Conservation (phyloP, 53 echinoderm and acorn worm species). For the Zoroaster sp. region DNA sequence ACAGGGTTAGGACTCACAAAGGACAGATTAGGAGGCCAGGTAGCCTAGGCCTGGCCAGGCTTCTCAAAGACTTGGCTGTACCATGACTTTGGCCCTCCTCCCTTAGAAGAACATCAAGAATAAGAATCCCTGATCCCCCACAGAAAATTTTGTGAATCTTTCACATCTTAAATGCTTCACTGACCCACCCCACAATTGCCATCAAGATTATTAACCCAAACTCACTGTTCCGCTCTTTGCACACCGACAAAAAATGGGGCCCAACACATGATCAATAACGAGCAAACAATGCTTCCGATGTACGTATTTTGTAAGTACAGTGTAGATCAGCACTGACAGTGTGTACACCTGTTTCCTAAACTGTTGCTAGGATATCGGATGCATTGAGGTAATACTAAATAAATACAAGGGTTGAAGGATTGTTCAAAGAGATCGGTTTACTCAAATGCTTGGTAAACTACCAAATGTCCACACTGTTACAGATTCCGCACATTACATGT, state of each 20-base stretch:
- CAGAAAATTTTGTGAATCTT: too few relatives aligned
- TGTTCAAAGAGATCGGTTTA: neutral
- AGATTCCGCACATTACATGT: too few relatives aligned
- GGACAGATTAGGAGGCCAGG: neutral
- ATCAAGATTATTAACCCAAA: neutral
- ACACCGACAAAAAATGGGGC: neutral
- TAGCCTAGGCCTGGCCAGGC: too few relatives aligned
- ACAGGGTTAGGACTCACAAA: neutral
- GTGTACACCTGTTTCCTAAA: constrained; percentile 17
- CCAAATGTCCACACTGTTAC: too few relatives aligned
- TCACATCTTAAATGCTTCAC: neutral
- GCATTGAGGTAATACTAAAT: constrained; percentile 4
- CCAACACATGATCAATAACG: neutral
- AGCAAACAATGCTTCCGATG: neutral
- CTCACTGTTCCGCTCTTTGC: neutral
- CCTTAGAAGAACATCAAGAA: too few relatives aligned
- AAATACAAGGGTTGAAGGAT: neutral
- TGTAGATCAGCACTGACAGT: neutral
- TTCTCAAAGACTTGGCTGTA: too few relatives aligned
- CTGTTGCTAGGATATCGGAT: constrained; percentile 43
- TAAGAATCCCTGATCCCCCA: too few relatives aligned
- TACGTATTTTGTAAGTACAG: neutral
- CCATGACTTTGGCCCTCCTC: too few relatives aligned
- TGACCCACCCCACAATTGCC: neutral
- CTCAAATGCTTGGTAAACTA: too few relatives aligned